Percentiles rank a stretch among this genome's conserved stretches.
phyloP scores from a whole-genome alignment of 2,113 vertebrate species.

The Tinamus guttatus region DNA sequence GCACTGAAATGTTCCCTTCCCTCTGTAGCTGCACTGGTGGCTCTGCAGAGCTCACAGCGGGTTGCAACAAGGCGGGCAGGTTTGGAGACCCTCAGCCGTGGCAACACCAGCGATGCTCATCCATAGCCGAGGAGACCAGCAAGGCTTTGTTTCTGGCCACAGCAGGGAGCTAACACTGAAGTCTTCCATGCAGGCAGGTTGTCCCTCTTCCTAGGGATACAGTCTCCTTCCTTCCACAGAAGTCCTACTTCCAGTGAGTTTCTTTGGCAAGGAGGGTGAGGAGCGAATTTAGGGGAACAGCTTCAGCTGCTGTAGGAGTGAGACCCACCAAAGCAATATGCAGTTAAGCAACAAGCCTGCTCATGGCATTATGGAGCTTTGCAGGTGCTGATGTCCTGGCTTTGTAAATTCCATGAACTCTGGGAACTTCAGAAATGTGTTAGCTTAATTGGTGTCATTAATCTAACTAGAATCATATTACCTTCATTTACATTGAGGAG shows the following conservation, averaged over 20 bases:
- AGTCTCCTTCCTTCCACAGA: not conserved
- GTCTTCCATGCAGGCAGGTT: no score
- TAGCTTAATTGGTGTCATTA: not conserved
- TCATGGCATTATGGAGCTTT: not conserved
- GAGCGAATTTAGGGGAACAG: not conserved
- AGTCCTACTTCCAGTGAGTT: not conserved
- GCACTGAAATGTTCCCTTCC: not conserved
- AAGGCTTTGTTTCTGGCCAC: not conserved
- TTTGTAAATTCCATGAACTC: not conserved
- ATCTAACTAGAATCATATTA: not conserved
- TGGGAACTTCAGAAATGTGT: not conserved
- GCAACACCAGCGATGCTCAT: fast-evolving
- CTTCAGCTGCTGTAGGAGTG: not conserved
- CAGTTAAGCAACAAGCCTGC: no score
- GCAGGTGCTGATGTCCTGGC: not conserved
- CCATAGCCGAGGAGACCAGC: not conserved
- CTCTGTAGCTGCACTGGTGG: fast-evolving
- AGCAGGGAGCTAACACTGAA: fast-evolving
- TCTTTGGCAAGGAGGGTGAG: not conserved
- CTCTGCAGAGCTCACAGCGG: not conserved
- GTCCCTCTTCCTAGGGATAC: not conserved
- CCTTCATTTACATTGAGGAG: not conserved
- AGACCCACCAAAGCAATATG: not conserved
- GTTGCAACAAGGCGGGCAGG: not conserved
- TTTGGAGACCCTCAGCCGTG: not conserved